A percentile compares a stretch with the other conserved stretches of the same genome.
These are phyloP conservation scores for Trissolcus basalis DNA, from an alignment of 1,140 invertebrate genomes.

Conservation along the genomic window DNA sequence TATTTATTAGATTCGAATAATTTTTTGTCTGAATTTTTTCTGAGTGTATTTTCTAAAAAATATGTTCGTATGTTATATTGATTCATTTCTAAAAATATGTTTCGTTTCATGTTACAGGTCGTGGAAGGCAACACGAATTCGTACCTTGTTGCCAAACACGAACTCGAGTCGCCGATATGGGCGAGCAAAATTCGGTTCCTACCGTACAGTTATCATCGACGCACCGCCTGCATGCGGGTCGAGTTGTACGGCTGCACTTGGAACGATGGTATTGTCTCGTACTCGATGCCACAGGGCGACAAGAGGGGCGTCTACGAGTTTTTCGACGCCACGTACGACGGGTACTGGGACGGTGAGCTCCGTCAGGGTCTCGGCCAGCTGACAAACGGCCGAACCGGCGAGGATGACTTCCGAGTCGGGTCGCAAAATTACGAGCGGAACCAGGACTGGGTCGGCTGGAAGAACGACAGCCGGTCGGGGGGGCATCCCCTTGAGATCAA, in stretches of 20 bases:
- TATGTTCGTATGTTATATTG: too few species aligned
- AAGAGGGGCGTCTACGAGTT: slow-evolving; percentile 89
- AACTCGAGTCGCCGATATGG: slow-evolving; percentile 86
- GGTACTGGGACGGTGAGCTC: slow-evolving; percentile 83
- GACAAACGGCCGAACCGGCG: slow-evolving; percentile 84
- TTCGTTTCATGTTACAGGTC: slow-evolving; percentile 77
- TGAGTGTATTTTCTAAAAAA: too few species aligned
- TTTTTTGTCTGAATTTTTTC: too few species aligned
- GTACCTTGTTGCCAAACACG: slow-evolving; percentile 85
- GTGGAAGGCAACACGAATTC: slow-evolving; percentile 89
- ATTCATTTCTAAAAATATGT: background rate
- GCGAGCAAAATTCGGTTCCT: slow-evolving; percentile 87
- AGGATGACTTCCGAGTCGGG: slow-evolving; percentile 87
- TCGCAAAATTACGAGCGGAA: slow-evolving; percentile 78
- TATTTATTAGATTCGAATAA: too few species aligned
- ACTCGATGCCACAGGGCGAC: slow-evolving; percentile 82
- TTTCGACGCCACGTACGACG: slow-evolving; percentile 94
- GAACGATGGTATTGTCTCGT: slow-evolving; percentile 78
- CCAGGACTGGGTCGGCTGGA: slow-evolving; percentile 94
- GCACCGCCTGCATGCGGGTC: slow-evolving; percentile 91
- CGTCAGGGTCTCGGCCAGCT: slow-evolving; percentile 89
- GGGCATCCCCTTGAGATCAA: slow-evolving; percentile 83
- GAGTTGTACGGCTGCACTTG: slow-evolving; percentile 88
- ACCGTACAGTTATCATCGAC: slow-evolving; percentile 87
- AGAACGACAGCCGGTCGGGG: slow-evolving; percentile 83